Percentiles rank a stretch among this genome's conserved stretches.
phyloP scores from a whole-genome alignment of 2,113 vertebrate species.

The Barnardius zonarius region DNA sequence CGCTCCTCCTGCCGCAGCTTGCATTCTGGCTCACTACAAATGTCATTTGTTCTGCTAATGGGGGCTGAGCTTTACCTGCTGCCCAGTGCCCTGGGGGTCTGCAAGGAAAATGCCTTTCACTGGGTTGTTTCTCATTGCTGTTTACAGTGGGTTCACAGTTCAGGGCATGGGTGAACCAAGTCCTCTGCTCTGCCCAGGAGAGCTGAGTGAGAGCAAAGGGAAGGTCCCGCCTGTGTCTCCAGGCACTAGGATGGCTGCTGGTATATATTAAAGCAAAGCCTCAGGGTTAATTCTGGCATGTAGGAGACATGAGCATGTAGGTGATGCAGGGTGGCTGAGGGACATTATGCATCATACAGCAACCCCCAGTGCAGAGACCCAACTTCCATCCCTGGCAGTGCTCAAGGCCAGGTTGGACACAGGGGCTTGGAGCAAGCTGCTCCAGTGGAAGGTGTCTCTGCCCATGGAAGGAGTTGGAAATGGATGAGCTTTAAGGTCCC shows the following conservation, averaged over 20 bases:
- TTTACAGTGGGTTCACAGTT: background rate
- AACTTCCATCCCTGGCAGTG: background rate
- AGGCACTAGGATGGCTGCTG: fast-evolving
- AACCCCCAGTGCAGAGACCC: background rate
- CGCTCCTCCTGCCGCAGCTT: background rate
- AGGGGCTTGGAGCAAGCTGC: background rate
- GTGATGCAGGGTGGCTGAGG: background rate
- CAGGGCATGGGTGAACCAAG: fast-evolving
- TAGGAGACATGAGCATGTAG: fast-evolving
- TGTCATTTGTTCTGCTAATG: background rate
- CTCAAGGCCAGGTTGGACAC: background rate
- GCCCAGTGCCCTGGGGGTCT: background rate
- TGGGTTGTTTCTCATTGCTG: background rate
- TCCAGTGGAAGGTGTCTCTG: background rate
- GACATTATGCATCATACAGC: background rate
- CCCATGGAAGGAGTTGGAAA: background rate
- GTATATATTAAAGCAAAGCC: fast-evolving
- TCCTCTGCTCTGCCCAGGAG: background rate
- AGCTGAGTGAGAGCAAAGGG: background rate
- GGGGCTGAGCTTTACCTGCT: background rate
- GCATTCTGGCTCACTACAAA: background rate
- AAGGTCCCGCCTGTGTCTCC: background rate
- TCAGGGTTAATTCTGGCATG: fast-evolving
- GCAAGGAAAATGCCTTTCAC: fast-evolving
- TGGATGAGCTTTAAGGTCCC: background rate